Conservation (phyloP, 2,888 invertebrate species). For the Griposia aprilina region DNA sequence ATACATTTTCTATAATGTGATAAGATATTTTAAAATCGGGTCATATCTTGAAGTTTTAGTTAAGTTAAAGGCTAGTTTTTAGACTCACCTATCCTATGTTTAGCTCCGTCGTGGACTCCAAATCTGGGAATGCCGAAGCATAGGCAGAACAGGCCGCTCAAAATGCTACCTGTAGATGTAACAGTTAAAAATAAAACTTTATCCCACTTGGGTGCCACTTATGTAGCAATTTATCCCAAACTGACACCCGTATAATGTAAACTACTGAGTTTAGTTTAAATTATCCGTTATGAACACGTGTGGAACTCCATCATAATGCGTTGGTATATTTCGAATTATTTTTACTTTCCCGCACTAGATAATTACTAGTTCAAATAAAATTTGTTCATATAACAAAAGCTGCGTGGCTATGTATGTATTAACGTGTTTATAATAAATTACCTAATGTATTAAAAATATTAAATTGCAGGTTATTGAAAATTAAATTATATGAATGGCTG, state of each 20-base stretch:
- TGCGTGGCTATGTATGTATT: too few species aligned
- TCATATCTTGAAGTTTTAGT: background rate
- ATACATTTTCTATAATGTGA: background rate
- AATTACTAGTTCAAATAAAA: background rate
- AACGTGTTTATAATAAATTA: too few species aligned
- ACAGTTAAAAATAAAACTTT: background rate
- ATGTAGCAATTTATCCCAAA: too few species aligned
- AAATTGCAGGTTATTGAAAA: too few species aligned
- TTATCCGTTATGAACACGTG: too few species aligned
- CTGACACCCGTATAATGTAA: too few species aligned
- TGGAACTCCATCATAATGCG: background rate
- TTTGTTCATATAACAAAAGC: too few species aligned
- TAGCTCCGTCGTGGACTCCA: constrained; percentile 94
- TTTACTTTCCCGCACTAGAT: background rate
- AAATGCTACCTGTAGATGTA: constrained; percentile 93
- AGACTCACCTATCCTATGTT: constrained; percentile 92
- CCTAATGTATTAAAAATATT: too few species aligned
- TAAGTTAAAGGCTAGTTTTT: background rate
- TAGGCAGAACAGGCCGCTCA: constrained; percentile 96
- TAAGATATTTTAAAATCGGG: background rate
- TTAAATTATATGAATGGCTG: too few species aligned
- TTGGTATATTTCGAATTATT: too few species aligned
- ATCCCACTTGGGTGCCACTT: background rate
- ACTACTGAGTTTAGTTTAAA: too few species aligned
- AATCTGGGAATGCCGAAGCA: constrained; percentile 97